phyloP scores from a whole-genome alignment of 1,140 invertebrate genomes.

The Drosophila pectinifera region DNA sequence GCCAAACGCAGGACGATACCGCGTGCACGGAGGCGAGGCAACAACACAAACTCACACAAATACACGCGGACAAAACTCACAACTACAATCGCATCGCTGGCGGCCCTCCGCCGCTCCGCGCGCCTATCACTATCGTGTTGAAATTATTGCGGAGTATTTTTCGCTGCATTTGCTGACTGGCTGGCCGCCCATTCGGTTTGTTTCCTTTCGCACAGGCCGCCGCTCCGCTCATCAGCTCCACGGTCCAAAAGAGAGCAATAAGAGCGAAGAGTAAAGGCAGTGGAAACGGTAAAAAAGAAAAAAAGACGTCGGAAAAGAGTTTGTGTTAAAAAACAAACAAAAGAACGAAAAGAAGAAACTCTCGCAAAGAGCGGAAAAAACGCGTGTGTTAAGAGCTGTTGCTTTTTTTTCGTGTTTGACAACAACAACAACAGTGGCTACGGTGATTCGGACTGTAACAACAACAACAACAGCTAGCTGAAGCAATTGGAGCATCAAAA shows the following conservation, averaged over 20 bases:
- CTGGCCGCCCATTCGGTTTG: constrained; percentile 8
- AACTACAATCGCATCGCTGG: constrained; percentile 18
- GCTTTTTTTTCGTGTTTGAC: constrained; percentile 33
- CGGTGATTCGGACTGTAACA: neutral
- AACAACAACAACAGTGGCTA: constrained; percentile 13
- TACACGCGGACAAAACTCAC: constrained; percentile 2
- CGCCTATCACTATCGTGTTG: neutral
- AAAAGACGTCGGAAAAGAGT: neutral
- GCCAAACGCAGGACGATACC: constrained; percentile 11
- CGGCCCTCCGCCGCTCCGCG: constrained; percentile 3
- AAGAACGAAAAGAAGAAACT: constrained; percentile 1
- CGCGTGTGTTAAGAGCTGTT: constrained; percentile 30
- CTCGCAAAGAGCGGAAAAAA: constrained; percentile 12
- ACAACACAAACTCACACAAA: constrained; percentile 9
- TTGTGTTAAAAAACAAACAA: constrained; percentile 20
- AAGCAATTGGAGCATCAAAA: constrained; percentile 31
- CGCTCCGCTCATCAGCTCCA: neutral
- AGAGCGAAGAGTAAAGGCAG: neutral
- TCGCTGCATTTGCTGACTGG: constrained; percentile 41
- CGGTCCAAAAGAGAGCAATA: constrained; percentile 2
- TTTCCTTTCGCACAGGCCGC: constrained; percentile 3
- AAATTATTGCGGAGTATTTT: constrained; percentile 35
- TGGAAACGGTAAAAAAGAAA: constrained; percentile 6
- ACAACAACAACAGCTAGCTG: constrained; percentile 20
- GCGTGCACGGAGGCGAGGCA: constrained; percentile 13